These are phyloP conservation scores for Drosophila rufa DNA, from an alignment of 1,140 invertebrate genomes.

Conservation along the genomic window DNA sequence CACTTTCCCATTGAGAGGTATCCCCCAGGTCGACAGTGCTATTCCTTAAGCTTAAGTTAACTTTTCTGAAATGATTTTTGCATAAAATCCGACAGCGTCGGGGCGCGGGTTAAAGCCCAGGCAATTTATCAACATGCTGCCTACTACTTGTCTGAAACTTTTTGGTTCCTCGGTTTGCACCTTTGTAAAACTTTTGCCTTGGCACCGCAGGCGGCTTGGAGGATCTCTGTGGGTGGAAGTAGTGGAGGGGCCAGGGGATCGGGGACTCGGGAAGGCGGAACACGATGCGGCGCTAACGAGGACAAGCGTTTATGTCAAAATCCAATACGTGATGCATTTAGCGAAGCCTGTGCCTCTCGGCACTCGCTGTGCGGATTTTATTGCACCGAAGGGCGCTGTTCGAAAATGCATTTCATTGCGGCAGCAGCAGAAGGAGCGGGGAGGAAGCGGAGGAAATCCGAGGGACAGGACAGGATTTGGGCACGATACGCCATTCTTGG, in stretches of 20 bases:
- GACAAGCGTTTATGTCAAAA: slow-evolving; percentile 84
- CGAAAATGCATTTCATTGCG: slow-evolving; percentile 67
- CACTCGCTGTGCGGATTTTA: slow-evolving; percentile 41
- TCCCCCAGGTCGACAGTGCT: not conserved
- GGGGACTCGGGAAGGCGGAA: slow-evolving; percentile 32
- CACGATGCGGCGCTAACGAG: slow-evolving; percentile 82
- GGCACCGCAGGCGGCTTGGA: slow-evolving; percentile 62
- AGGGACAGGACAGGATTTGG: slow-evolving; percentile 62
- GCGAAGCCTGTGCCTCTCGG: slow-evolving; percentile 36
- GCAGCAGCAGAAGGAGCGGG: not conserved
- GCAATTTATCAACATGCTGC: slow-evolving; percentile 79
- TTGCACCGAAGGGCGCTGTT: slow-evolving; percentile 49
- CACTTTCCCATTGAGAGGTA: not conserved
- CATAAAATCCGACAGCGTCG: slow-evolving; percentile 71
- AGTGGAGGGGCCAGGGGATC: too few relatives aligned
- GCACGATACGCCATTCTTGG: slow-evolving; percentile 74
- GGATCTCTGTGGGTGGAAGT: slow-evolving; percentile 28
- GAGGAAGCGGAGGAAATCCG: not conserved
- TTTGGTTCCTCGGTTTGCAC: slow-evolving; percentile 47
- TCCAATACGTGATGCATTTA: slow-evolving; percentile 83
- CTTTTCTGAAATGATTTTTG: slow-evolving; percentile 59
- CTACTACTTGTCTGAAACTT: slow-evolving; percentile 73
- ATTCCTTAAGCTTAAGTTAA: not conserved
- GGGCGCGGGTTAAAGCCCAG: slow-evolving; percentile 54
- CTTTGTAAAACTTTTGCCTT: slow-evolving; percentile 68